Conservation (phyloP, 2,797 vertebrate genomes). For the Eulemur mongoz region DNA sequence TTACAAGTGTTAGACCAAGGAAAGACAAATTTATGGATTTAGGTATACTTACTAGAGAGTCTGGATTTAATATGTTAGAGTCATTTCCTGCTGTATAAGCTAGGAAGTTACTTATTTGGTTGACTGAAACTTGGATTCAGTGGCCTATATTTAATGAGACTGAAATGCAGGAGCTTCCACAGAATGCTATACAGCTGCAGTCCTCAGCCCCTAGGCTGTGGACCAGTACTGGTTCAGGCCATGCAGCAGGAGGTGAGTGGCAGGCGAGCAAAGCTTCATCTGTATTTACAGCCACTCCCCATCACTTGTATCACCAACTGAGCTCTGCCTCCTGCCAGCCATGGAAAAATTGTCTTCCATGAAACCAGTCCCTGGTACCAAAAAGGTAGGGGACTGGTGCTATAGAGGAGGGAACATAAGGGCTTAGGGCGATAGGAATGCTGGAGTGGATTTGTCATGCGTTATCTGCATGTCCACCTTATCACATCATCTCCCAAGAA, state of each 20-base stretch:
- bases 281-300: no score
- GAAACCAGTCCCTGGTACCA: no score
- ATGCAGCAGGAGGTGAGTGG: no score
- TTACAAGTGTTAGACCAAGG: background rate
- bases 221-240: no score
- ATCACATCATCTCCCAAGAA: background rate
- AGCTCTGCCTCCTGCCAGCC: no score
- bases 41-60: background rate
- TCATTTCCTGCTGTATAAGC: background rate
- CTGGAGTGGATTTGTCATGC: background rate
- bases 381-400: no score
- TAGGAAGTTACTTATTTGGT: background rate
- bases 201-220: no score
- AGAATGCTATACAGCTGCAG: background rate
- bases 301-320: no score
- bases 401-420: background rate
- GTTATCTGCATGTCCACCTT: background rate
- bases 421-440: background rate
- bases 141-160: background rate
- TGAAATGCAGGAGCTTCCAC: background rate
- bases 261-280: no score
- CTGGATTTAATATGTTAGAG: background rate
- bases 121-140: background rate
- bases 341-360: no score
- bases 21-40: background rate